These are phyloP conservation scores for Pseudonaja textilis DNA, from an alignment of 2,113 vertebrate species.

Conservation along the genomic window DNA sequence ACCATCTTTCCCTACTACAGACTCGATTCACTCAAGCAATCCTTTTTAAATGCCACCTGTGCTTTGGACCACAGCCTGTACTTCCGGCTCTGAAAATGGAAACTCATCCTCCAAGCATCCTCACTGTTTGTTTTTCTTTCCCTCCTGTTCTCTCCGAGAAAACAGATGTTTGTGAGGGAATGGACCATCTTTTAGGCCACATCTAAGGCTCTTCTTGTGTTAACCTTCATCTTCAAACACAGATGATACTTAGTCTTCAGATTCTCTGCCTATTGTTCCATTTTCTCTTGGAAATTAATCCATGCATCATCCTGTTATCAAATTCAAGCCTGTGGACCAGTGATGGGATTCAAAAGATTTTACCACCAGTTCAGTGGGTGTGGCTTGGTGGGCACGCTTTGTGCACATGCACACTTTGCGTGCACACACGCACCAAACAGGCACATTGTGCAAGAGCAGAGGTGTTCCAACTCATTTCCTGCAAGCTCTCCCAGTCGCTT, in stretches of 20 bases:
- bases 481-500: too few species aligned
- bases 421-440: too few species aligned
- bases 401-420: too few species aligned
- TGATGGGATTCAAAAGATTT: too few species aligned
- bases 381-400: too few species aligned
- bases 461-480: too few species aligned
- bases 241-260: slow-evolving; percentile 6
- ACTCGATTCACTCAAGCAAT: slow-evolving; percentile 7
- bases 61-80: background rate
- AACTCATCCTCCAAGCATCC: background rate
- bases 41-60: background rate
- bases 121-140: background rate
- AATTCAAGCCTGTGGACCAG: background rate
- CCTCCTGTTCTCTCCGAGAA: background rate
- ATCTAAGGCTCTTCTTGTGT: background rate
- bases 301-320: background rate
- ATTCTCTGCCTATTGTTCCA: background rate
- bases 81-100: background rate
- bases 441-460: too few species aligned
- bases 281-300: slow-evolving; percentile 16
- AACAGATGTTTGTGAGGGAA: slow-evolving; percentile 16
- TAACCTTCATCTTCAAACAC: slow-evolving; percentile 8
- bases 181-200: background rate
- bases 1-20: slow-evolving; percentile 11
- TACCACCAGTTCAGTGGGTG: too few species aligned